phyloP scores from a whole-genome alignment of 2,888 invertebrate genomes.

The Liodrosophila aerea region DNA sequence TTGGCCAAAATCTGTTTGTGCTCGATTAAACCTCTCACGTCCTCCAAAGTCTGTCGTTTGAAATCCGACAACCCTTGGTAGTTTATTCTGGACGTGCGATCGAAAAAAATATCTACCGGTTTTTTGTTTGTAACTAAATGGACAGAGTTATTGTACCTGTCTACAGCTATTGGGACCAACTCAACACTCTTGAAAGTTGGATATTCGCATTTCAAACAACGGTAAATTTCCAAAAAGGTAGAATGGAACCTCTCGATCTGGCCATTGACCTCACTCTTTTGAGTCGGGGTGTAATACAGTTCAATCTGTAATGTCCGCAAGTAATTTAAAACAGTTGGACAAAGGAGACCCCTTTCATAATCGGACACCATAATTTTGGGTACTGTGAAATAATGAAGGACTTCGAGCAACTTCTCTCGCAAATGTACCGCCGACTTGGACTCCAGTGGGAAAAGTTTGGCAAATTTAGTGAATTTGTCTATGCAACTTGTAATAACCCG shows the following conservation, averaged over 20 bases:
- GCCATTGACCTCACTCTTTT: slow-evolving; percentile 12
- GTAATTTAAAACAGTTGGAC: slow-evolving; percentile 9
- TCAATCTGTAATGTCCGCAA: neutral
- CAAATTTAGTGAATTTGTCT: neutral
- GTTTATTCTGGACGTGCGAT: neutral
- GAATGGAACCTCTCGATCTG: slow-evolving; percentile 5
- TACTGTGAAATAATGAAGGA: slow-evolving; percentile 2
- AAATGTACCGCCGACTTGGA: slow-evolving; percentile 3
- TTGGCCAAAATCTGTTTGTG: neutral
- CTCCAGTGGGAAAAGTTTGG: neutral
- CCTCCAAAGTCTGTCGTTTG: neutral
- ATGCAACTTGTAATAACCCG: too few relatives aligned
- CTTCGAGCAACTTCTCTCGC: neutral
- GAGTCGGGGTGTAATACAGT: slow-evolving; percentile 1
- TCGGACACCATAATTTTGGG: neutral
- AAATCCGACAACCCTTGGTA: neutral
- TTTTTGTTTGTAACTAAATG: neutral
- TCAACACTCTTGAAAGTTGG: neutral
- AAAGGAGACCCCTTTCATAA: neutral
- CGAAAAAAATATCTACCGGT: neutral
- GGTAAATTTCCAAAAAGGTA: neutral
- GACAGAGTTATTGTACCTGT: neutral
- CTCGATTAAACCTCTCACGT: neutral
- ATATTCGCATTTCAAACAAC: neutral
- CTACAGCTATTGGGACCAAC: neutral